Percentiles rank a stretch among this genome's conserved stretches.
These are phyloP conservation scores for Pristionchus mayeri DNA, from an alignment of 2,888 invertebrate species.

Conservation along the genomic window DNA sequence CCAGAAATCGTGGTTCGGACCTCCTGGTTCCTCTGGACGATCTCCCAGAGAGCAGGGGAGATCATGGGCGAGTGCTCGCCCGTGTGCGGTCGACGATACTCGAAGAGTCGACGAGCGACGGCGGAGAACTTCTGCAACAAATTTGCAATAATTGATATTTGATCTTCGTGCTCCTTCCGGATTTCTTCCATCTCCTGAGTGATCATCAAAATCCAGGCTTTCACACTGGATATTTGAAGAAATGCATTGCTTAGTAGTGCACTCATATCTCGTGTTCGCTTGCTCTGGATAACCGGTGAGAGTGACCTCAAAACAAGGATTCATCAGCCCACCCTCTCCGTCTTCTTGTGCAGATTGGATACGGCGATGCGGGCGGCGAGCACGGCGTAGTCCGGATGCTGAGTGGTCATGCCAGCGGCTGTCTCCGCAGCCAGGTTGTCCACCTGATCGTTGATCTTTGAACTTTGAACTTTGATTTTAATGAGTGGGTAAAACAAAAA, in stretches of 20 bases:
- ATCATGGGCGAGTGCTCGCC: conserved; percentile 87
- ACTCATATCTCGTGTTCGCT: neutral
- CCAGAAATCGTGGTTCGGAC: conserved; percentile 60
- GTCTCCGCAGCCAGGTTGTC: conserved; percentile 98
- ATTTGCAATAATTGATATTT: neutral
- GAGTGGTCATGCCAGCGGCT: conserved; percentile 95
- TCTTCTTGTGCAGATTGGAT: conserved; percentile 98
- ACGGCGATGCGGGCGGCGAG: conserved; percentile 89
- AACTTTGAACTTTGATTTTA: too few species aligned
- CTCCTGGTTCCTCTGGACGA: conserved; percentile 90
- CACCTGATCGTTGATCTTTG: too few species aligned
- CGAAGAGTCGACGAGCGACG: conserved; percentile 89
- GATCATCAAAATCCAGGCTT: too few species aligned
- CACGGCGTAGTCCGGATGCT: conserved; percentile 93
- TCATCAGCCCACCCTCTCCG: conserved; percentile 84
- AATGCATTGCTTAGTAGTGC: neutral
- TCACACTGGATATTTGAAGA: too few species aligned
- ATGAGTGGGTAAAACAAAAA: too few species aligned
- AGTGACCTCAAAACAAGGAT: too few species aligned
- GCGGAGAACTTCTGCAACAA: conserved; percentile 77
- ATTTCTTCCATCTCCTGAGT: neutral
- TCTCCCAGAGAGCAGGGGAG: conserved; percentile 86
- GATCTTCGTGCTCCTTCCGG: too few species aligned
- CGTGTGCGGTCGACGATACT: conserved; percentile 84
- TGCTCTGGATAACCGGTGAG: too few species aligned